Evolutionary conservation across 2,113 vertebrate species (phyloP).

Genomic region (Trematocara macrostoma): DNA sequence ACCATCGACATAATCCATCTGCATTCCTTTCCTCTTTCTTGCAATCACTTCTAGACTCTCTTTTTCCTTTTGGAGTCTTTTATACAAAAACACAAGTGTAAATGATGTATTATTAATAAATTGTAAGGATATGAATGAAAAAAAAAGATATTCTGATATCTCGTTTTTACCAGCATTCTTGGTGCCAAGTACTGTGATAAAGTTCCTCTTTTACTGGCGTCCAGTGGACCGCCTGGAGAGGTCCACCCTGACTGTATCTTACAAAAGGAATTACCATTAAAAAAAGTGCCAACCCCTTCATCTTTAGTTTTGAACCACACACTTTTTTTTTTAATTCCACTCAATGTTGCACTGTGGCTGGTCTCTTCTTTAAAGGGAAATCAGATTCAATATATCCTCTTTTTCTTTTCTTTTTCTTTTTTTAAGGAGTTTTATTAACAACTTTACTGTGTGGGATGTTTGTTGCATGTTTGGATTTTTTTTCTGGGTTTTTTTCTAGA

Average conservation of each 20-base stretch:
- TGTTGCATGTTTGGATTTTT: slow-evolving; percentile 68
- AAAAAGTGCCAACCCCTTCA: slow-evolving; percentile 77
- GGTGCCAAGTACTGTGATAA: slow-evolving; percentile 81
- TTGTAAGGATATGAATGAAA: slow-evolving; percentile 76
- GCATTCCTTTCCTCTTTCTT: slow-evolving; percentile 35
- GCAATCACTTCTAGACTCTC: slow-evolving; percentile 67
- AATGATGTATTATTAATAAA: slow-evolving; percentile 76
- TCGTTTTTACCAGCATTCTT: slow-evolving; percentile 81
- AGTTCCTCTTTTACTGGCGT: slow-evolving; percentile 67
- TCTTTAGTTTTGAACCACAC: slow-evolving; percentile 59
- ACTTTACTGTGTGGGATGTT: slow-evolving; percentile 64
- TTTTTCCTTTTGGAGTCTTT: slow-evolving; percentile 75
- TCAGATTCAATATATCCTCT: slow-evolving; percentile 59
- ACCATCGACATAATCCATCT: slow-evolving; percentile 18
- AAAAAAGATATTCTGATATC: slow-evolving; percentile 77
- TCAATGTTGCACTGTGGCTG: slow-evolving; percentile 70
- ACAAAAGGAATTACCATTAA: slow-evolving; percentile 70
- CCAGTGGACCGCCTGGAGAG: slow-evolving; percentile 63
- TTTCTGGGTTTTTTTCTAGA: slow-evolving; percentile 1
- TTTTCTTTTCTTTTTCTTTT: neutral
- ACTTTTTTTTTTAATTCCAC: slow-evolving; percentile 13
- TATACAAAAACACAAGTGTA: slow-evolving; percentile 76
- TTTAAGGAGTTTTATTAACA: slow-evolving; percentile 60
- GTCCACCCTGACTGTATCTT: slow-evolving; percentile 65
- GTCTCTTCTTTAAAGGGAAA: slow-evolving; percentile 62